Evolutionary conservation across 2,888 invertebrate genomes (phyloP).

Genomic region (Zonitis immaculata): DNA sequence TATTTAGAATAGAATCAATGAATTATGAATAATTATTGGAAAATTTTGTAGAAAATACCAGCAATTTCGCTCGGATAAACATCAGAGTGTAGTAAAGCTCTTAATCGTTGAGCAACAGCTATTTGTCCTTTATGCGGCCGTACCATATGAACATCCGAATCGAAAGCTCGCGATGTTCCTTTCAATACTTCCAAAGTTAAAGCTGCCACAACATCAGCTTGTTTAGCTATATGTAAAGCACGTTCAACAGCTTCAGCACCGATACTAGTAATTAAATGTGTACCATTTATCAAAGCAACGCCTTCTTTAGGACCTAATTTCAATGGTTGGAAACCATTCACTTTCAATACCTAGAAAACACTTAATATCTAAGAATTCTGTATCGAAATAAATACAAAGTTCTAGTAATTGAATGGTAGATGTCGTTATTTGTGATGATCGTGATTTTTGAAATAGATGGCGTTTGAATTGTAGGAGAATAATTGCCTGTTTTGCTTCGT

Average conservation of each 20-base stretch:
- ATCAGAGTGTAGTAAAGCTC: conserved; percentile 58
- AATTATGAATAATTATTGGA: not conserved
- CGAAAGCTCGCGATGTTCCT: conserved; percentile 60
- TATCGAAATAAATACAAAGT: not conserved
- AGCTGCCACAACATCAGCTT: conserved; percentile 62
- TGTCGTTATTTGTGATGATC: not conserved
- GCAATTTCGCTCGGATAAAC: conserved; percentile 61
- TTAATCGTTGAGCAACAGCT: conserved; percentile 54
- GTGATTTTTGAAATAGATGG: not conserved
- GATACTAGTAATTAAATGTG: conserved; percentile 61
- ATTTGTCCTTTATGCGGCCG: conserved; percentile 61
- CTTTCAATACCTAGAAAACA: conserved; percentile 47
- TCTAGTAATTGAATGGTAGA: not conserved
- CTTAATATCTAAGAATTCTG: no score
- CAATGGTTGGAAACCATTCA: conserved; percentile 55
- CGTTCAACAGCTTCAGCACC: conserved; percentile 61
- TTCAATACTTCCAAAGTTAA: conserved; percentile 62
- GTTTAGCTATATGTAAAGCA: conserved; percentile 55
- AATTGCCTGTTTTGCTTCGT: conserved; percentile 53
- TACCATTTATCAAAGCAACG: conserved; percentile 62
- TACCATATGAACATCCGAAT: conserved; percentile 58
- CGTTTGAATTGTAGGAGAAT: not conserved
- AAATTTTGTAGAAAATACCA: no score
- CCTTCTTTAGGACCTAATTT: conserved; percentile 60
- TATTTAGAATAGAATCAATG: conserved; percentile 24